Conservation (phyloP, 35 echinoderm and acorn worm genomes). For the Eucidaris tribuloides region DNA sequence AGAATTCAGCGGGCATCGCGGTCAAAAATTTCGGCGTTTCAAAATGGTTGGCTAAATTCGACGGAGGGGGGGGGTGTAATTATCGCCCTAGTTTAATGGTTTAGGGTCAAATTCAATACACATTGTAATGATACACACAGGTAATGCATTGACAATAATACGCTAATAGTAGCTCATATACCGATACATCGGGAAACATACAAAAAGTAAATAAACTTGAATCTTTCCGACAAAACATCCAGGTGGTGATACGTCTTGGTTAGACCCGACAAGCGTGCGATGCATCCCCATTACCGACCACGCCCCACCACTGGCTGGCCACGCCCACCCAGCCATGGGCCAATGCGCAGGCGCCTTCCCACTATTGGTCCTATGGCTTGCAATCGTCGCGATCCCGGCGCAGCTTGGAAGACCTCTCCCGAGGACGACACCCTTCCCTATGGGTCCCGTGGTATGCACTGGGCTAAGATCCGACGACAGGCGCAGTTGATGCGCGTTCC, state of each 20-base stretch:
- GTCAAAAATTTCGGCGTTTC: too few relatives aligned
- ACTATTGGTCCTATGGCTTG: slow-evolving; percentile 41
- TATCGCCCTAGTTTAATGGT: too few relatives aligned
- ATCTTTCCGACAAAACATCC: not conserved
- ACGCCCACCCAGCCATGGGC: slow-evolving; percentile 34
- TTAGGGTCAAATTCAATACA: too few relatives aligned
- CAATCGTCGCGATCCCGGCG: not conserved
- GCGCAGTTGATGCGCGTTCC: slow-evolving; percentile 61
- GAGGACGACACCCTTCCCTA: slow-evolving; percentile 5
- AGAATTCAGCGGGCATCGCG: too few relatives aligned
- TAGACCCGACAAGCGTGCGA: slow-evolving; percentile 32
- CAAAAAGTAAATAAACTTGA: too few relatives aligned
- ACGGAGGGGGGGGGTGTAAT: too few relatives aligned
- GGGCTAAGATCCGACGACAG: slow-evolving; percentile 65
- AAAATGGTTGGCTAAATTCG: too few relatives aligned
- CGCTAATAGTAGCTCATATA: too few relatives aligned
- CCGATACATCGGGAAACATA: too few relatives aligned
- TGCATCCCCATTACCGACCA: slow-evolving; percentile 38
- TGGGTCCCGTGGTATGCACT: slow-evolving; percentile 37
- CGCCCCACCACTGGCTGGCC: slow-evolving; percentile 47
- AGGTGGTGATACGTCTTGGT: slow-evolving; percentile 43
- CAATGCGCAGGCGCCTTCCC: not conserved
- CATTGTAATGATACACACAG: too few relatives aligned
- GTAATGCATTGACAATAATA: too few relatives aligned
- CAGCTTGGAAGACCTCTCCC: not conserved